A percentile compares a stretch with the other conserved stretches of the same genome.
phyloP scores from a whole-genome alignment of 2,888 invertebrate genomes.

The Andrena bicolor region DNA sequence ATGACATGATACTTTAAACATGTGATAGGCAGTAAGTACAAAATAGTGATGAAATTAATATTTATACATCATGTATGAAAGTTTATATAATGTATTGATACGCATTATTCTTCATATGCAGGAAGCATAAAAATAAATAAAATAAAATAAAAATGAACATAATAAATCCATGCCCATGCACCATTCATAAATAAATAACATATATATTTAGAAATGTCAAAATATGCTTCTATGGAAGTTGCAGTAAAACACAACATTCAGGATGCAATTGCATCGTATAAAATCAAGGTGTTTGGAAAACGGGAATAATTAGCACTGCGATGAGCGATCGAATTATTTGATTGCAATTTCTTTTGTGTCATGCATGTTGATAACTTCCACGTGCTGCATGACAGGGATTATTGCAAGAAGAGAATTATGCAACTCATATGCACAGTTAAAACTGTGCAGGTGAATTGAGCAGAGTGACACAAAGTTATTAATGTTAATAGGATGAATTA shows the following conservation, averaged over 20 bases:
- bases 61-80: not conserved
- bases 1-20: not conserved
- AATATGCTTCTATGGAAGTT: not conserved
- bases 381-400: constrained; percentile 34
- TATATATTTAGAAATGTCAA: not conserved
- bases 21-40: not conserved
- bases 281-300: not conserved
- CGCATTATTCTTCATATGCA: not conserved
- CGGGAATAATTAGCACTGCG: not conserved
- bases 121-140: constrained; percentile 4
- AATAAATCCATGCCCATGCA: constrained; percentile 48
- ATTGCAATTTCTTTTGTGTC: constrained; percentile 11
- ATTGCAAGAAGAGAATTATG: constrained; percentile 13
- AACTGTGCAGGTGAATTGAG: constrained; percentile 2
- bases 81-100: not conserved
- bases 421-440: constrained; percentile 21
- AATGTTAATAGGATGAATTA: constrained; percentile 29
- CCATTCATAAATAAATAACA: constrained; percentile 1
- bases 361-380: constrained; percentile 21
- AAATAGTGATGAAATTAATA: not conserved
- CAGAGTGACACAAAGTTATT: constrained; percentile 9
- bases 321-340: not conserved
- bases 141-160: not conserved
- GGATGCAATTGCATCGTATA: not conserved
- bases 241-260: constrained; percentile 7